These are phyloP conservation scores for Pachymerium ferrugineum DNA, from an alignment of 2,888 invertebrate genomes.

Conservation along the genomic window DNA sequence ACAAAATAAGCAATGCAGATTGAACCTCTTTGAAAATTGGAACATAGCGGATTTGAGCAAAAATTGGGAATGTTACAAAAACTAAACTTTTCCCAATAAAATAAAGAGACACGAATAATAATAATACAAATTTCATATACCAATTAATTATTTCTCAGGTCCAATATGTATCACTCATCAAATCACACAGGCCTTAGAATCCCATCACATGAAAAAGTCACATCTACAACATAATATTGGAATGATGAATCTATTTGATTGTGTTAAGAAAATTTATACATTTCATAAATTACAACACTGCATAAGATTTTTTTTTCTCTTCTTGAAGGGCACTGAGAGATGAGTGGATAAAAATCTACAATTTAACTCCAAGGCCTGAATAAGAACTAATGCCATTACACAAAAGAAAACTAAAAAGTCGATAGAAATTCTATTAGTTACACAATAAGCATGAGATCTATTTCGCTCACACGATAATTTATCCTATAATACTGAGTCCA, in stretches of 20 bases:
- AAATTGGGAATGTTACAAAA: background rate
- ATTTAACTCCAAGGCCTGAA: background rate
- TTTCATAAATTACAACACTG: background rate
- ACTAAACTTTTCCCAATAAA: background rate
- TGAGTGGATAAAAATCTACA: background rate
- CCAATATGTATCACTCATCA: background rate
- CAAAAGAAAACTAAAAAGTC: background rate
- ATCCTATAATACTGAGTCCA: constrained; percentile 4
- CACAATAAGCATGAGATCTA: constrained; percentile 4
- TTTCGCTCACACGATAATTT: constrained; percentile 3
- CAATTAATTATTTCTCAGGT: no score
- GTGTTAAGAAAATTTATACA: background rate
- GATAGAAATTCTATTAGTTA: background rate
- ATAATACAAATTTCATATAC: no score
- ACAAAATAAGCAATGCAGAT: background rate
- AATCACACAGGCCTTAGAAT: background rate
- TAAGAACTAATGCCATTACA: no score
- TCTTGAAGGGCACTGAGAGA: background rate
- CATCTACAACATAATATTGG: background rate
- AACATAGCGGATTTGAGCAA: background rate
- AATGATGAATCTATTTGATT: constrained; percentile 5
- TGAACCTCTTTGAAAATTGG: background rate
- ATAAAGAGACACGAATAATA: background rate
- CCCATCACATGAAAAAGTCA: background rate
- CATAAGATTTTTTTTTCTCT: no score